A percentile compares a stretch with the other conserved stretches of the same genome.
Conservation (phyloP, 2,797 vertebrate species). For the Nannoperca australis region DNA sequence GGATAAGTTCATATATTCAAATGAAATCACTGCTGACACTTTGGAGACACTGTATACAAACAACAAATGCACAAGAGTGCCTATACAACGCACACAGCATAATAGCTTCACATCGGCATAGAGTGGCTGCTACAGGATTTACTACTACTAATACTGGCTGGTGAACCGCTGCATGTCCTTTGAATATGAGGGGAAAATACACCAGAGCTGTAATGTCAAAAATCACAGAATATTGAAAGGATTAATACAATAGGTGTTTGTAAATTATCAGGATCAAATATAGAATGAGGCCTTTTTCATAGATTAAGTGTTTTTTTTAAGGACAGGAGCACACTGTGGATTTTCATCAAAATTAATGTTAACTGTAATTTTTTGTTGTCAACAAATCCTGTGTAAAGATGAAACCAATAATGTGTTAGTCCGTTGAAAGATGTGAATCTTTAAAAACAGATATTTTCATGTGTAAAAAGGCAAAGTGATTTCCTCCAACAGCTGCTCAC, state of each 20-base stretch:
- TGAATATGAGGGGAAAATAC: slow-evolving; percentile 1
- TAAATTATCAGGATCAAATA: neutral
- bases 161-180: neutral
- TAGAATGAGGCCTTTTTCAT: neutral
- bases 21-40: slow-evolving; percentile 33
- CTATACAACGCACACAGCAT: neutral
- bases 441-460: no score
- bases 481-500: neutral
- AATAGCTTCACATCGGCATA: neutral
- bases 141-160: neutral
- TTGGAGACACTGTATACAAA: slow-evolving; percentile 5
- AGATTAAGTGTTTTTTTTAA: neutral
- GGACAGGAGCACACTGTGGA: neutral
- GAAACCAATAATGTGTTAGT: neutral
- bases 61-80: neutral
- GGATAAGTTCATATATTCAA: slow-evolving; percentile 58
- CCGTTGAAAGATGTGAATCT: no score
- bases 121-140: neutral
- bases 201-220: neutral
- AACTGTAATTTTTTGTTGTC: neutral
- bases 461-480: no score
- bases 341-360: neutral
- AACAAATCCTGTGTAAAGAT: neutral
- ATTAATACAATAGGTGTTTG: neutral
- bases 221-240: neutral